Evolutionary conservation across 2,888 invertebrate genomes (phyloP).

Genomic region (Orthonychiurus folsomi): DNA sequence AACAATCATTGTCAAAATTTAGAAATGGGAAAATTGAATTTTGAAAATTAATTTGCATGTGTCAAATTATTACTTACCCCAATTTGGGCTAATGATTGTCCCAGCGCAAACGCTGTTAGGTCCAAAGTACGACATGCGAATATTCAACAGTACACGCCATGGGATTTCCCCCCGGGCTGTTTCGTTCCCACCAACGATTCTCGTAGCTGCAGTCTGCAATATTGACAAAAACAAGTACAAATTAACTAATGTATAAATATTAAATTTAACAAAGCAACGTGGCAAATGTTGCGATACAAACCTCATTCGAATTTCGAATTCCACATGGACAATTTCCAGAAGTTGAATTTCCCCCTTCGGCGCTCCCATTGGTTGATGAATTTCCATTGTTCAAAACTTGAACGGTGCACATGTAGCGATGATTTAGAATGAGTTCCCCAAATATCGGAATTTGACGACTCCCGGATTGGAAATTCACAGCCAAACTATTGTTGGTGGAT

Average conservation of each 20-base stretch:
- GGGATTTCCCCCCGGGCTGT: not conserved
- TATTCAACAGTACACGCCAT: constrained; percentile 1
- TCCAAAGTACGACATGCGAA: not conserved
- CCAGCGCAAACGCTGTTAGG: constrained; percentile 5
- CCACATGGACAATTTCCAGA: constrained; percentile 2
- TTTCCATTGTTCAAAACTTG: not conserved
- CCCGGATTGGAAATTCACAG: constrained; percentile 6
- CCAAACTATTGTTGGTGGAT: not conserved
- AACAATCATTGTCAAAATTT: too few species aligned
- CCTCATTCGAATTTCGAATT: constrained; percentile 6
- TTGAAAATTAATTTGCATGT: too few species aligned
- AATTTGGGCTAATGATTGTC: not conserved
- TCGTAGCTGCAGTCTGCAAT: not conserved
- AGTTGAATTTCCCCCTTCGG: not conserved
- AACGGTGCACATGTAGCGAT: not conserved
- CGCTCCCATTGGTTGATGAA: too few species aligned
- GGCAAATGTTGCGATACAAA: not conserved
- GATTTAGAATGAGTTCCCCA: not conserved
- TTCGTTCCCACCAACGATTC: constrained; percentile 6
- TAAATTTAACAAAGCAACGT: too few species aligned
- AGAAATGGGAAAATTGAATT: too few species aligned
- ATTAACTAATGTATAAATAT: not conserved
- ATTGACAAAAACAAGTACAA: too few species aligned
- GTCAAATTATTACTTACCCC: not conserved
- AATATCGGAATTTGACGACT: not conserved